Evolutionary conservation across 2,888 invertebrate genomes (phyloP).

Genomic region (Eupeodes latifasciatus): DNA sequence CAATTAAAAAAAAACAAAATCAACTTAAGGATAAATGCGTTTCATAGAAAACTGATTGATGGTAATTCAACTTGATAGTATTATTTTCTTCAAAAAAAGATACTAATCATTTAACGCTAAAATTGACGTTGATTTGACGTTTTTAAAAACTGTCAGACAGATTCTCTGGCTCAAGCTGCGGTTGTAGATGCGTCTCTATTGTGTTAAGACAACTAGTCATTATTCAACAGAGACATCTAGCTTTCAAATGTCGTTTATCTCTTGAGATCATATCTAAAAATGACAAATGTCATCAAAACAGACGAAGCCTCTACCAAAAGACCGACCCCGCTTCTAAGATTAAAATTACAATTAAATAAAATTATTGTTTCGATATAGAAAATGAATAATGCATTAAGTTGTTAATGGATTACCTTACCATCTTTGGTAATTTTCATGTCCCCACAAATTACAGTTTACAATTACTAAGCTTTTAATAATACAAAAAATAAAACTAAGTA

Average conservation of each 20-base stretch:
- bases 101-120: too few relatives aligned
- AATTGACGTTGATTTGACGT: too few relatives aligned
- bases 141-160: too few relatives aligned
- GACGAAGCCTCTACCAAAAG: not conserved
- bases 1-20: too few relatives aligned
- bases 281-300: constrained; percentile 5
- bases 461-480: not conserved
- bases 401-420: constrained; percentile 1
- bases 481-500: not conserved
- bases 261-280: not conserved
- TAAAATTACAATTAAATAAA: not conserved
- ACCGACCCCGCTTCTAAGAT: not conserved
- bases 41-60: too few relatives aligned
- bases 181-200: too few relatives aligned
- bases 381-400: constrained; percentile 14
- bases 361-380: not conserved
- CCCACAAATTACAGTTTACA: constrained; percentile 24
- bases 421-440: constrained; percentile 4
- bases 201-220: not conserved
- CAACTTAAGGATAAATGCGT: too few relatives aligned
- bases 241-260: constrained; percentile 1
- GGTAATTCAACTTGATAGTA: too few relatives aligned
- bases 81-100: too few relatives aligned
- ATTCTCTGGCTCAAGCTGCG: too few relatives aligned
- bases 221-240: not conserved